Conservation (phyloP, 2,113 vertebrate species). For the Thalassoma bifasciatum region DNA sequence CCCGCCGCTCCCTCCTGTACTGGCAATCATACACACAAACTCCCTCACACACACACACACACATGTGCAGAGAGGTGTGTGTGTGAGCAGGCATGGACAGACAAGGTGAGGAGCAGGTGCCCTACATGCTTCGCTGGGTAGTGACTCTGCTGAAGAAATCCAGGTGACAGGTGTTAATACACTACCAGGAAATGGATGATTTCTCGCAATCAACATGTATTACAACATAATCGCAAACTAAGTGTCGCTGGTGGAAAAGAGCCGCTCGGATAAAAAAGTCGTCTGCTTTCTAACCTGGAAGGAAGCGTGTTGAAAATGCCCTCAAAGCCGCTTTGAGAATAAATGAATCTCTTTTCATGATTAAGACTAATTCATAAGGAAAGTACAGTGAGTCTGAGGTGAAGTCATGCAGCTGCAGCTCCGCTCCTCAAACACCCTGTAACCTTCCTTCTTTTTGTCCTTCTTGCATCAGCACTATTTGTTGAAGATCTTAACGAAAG, state of each 20-base stretch:
- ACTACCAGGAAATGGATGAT: slow-evolving; percentile 51
- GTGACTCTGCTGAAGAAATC: slow-evolving; percentile 33
- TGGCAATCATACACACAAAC: slow-evolving; percentile 68
- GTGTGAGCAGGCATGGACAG: slow-evolving; percentile 24
- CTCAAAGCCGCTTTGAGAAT: slow-evolving; percentile 56
- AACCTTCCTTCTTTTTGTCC: slow-evolving; percentile 80
- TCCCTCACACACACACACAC: slow-evolving; percentile 16
- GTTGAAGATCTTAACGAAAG: slow-evolving; percentile 84
- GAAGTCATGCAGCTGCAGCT: slow-evolving; percentile 65
- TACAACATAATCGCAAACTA: slow-evolving; percentile 28
- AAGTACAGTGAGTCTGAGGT: slow-evolving; percentile 45
- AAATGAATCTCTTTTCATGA: slow-evolving; percentile 63
- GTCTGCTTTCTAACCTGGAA: slow-evolving; percentile 9
- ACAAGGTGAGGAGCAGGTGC: slow-evolving; percentile 47
- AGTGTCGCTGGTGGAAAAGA: slow-evolving; percentile 10
- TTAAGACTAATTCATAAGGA: slow-evolving; percentile 53
- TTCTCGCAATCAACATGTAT: slow-evolving; percentile 39
- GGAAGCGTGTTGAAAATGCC: slow-evolving; percentile 42
- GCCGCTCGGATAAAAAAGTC: slow-evolving; percentile 10
- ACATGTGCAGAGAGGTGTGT: not conserved
- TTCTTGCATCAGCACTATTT: slow-evolving; percentile 83
- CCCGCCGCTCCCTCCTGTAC: slow-evolving; percentile 76
- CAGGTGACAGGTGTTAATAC: slow-evolving; percentile 70
- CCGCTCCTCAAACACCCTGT: slow-evolving; percentile 66
- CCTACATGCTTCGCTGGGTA: slow-evolving; percentile 31